Conservation (phyloP, 1,140 invertebrate species). For the Plodia interpunctella region DNA sequence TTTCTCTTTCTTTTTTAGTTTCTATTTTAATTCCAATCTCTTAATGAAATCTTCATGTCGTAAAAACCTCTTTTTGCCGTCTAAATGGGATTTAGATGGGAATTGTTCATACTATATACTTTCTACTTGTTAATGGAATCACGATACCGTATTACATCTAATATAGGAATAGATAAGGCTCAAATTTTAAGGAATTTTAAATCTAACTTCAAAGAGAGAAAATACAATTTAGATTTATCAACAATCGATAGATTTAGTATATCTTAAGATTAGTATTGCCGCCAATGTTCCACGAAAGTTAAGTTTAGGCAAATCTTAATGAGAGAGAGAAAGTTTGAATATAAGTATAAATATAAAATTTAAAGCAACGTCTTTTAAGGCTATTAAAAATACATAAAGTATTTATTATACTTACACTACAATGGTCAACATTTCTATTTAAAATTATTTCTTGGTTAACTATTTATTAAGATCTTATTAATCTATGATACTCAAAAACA, state of each 20-base stretch:
- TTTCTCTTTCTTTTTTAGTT: too few species aligned
- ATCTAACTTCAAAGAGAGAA: constrained; percentile 8
- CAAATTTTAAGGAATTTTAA: not conserved
- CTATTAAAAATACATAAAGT: too few species aligned
- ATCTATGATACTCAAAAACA: too few species aligned
- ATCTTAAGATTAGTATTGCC: constrained; percentile 8
- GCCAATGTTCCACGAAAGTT: not conserved
- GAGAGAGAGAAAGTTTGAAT: not conserved
- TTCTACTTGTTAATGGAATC: not conserved
- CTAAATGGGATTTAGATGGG: too few species aligned
- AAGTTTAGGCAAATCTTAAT: not conserved
- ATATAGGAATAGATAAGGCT: constrained; percentile 7
- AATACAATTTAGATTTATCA: constrained; percentile 11
- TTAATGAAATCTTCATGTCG: too few species aligned
- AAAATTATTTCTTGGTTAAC: too few species aligned
- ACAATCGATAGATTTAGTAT: not conserved
- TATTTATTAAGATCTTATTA: too few species aligned
- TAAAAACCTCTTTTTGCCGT: too few species aligned
- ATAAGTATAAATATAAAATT: not conserved
- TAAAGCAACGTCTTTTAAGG: not conserved
- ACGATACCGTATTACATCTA: not conserved
- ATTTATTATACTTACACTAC: too few species aligned
- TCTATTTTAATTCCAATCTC: too few species aligned
- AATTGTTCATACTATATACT: not conserved
- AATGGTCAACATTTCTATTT: too few species aligned